Evolutionary conservation across 2,888 invertebrate genomes (phyloP).

Genomic region (Apamea crenata): DNA sequence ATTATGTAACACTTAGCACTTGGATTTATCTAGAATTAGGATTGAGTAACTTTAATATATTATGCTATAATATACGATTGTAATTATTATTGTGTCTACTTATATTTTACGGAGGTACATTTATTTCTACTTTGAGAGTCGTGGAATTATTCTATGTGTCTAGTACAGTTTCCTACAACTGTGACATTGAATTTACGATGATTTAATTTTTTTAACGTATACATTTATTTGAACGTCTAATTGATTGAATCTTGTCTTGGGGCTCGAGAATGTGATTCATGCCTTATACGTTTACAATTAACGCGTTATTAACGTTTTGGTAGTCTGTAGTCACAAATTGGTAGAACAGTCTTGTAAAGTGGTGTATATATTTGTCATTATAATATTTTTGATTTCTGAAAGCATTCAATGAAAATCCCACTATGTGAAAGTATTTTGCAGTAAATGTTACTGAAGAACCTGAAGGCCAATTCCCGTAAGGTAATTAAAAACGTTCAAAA

Average conservation of each 20-base stretch:
- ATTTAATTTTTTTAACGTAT: slow-evolving; percentile 74
- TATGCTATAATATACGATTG: slow-evolving; percentile 67
- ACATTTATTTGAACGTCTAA: slow-evolving; percentile 76
- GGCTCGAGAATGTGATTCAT: slow-evolving; percentile 13
- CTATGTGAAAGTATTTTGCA: not conserved
- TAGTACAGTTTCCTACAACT: slow-evolving; percentile 55
- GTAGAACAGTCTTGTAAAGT: slow-evolving; percentile 46
- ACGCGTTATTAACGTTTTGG: slow-evolving; percentile 32
- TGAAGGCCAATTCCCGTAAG: no score
- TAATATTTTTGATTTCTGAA: slow-evolving; percentile 14
- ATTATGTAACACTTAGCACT: slow-evolving; percentile 87
- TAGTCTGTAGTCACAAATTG: slow-evolving; percentile 41
- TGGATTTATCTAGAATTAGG: slow-evolving; percentile 81
- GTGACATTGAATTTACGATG: slow-evolving; percentile 59
- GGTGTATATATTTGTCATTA: slow-evolving; percentile 36
- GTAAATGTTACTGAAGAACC: not conserved
- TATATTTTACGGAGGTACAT: slow-evolving; percentile 63
- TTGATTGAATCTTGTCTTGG: slow-evolving; percentile 43
- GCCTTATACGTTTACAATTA: slow-evolving; percentile 27
- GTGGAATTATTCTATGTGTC: slow-evolving; percentile 64
- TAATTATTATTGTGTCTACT: slow-evolving; percentile 73
- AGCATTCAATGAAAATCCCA: slow-evolving; percentile 16
- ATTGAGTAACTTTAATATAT: slow-evolving; percentile 76
- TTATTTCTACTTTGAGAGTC: slow-evolving; percentile 69
- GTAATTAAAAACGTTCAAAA: no score